Conservation (phyloP, 2,888 invertebrate genomes). For the Cacoxenus indagator region DNA sequence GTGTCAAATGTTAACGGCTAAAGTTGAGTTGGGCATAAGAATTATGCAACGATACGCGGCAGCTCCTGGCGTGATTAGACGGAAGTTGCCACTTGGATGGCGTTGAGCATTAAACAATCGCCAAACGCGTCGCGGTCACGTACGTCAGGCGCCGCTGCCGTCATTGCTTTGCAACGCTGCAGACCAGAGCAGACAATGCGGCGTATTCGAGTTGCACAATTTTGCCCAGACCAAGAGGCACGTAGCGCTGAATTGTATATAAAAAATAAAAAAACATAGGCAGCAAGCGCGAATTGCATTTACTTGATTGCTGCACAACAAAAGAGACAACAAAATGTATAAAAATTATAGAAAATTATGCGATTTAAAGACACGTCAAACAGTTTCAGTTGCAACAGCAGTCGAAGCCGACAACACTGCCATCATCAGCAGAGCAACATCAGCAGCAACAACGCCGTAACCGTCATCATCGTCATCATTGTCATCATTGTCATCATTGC, state of each 20-base stretch:
- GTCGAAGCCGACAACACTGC: no score
- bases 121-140: constrained; percentile 9
- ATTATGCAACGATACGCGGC: not conserved
- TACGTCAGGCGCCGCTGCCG: not conserved
- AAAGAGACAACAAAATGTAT: not conserved
- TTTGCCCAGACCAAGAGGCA: no score
- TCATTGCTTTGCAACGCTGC: not conserved
- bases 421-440: no score
- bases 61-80: constrained; percentile 25
- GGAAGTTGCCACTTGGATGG: constrained; percentile 62
- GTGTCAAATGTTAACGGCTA: not conserved
- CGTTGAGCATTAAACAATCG: no score
- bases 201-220: no score
- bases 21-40: not conserved
- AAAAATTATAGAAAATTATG: constrained; percentile 11
- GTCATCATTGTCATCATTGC: no score
- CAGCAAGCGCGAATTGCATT: no score
- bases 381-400: constrained; percentile 5
- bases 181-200: no score
- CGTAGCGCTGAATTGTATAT: no score
- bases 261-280: no score
- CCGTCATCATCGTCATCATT: no score
- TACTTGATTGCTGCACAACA: not conserved
- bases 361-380: constrained; percentile 10
- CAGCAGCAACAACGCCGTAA: no score